Evolutionary conservation across 2,888 invertebrate genomes (phyloP).

Genomic region (Cheilosia urbana): DNA sequence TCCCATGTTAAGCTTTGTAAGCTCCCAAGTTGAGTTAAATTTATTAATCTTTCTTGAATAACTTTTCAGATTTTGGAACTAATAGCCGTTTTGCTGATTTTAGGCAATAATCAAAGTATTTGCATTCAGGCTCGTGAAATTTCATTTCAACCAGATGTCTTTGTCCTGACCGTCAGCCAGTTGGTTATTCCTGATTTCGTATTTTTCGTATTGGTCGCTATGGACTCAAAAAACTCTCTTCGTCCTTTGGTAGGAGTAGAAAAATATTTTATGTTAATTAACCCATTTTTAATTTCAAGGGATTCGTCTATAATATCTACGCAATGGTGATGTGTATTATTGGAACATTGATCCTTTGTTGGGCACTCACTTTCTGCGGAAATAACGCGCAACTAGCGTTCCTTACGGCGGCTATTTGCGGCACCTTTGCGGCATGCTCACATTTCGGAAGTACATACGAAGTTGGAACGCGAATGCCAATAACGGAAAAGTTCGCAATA

Average conservation of each 20-base stretch:
- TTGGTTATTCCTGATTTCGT: constrained; percentile 14
- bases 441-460: constrained; percentile 39
- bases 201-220: constrained; percentile 2
- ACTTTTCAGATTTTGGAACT: constrained; percentile 16
- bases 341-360: neutral
- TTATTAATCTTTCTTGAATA: neutral
- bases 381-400: neutral
- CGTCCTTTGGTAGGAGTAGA: constrained; percentile 25
- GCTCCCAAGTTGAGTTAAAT: neutral
- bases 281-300: constrained; percentile 14
- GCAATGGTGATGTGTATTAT: neutral
- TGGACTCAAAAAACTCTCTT: constrained; percentile 22
- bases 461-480: constrained; percentile 20
- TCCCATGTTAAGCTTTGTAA: constrained; percentile 7
- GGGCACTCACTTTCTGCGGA: constrained; percentile 9
- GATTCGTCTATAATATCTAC: constrained; percentile 8
- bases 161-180: neutral
- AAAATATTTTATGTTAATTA: neutral
- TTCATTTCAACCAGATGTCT: neutral
- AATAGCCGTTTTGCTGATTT: neutral
- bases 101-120: neutral
- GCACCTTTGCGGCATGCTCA: neutral
- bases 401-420: neutral
- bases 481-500: constrained; percentile 2
- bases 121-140: neutral